Evolutionary conservation across 2,888 invertebrate genomes (phyloP).

Genomic region (Antitype chi): DNA sequence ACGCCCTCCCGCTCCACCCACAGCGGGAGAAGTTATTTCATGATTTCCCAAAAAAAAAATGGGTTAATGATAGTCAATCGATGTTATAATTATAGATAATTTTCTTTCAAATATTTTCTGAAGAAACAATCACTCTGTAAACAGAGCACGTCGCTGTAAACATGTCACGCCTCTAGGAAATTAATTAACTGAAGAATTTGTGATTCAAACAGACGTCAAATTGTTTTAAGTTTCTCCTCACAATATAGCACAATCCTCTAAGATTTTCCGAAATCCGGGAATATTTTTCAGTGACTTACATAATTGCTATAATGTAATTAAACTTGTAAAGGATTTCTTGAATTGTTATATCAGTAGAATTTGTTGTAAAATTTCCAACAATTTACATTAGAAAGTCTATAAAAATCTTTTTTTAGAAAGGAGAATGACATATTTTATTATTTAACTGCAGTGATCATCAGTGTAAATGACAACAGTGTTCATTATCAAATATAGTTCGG

Average conservation of each 20-base stretch:
- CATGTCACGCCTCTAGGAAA: conserved; percentile 25
- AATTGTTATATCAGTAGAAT: background rate
- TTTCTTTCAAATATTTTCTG: background rate
- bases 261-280: conserved; percentile 5
- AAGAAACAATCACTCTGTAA: background rate
- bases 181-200: conserved; percentile 48
- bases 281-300: background rate
- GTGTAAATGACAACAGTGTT: background rate
- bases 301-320: conserved; percentile 6
- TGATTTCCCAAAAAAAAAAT: too few relatives aligned
- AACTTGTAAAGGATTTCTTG: background rate
- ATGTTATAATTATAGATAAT: background rate
- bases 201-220: conserved; percentile 21
- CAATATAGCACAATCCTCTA: background rate
- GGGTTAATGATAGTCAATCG: background rate
- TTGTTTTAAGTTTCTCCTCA: conserved; percentile 35
- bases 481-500: background rate
- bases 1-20: too few relatives aligned
- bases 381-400: background rate
- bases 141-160: conserved; percentile 11
- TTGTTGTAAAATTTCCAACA: too few relatives aligned
- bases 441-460: background rate
- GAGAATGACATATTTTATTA: background rate
- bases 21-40: too few relatives aligned
- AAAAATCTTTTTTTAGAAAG: background rate